phyloP scores from a whole-genome alignment of 2,113 vertebrate species.

The Perca schrenkii region DNA sequence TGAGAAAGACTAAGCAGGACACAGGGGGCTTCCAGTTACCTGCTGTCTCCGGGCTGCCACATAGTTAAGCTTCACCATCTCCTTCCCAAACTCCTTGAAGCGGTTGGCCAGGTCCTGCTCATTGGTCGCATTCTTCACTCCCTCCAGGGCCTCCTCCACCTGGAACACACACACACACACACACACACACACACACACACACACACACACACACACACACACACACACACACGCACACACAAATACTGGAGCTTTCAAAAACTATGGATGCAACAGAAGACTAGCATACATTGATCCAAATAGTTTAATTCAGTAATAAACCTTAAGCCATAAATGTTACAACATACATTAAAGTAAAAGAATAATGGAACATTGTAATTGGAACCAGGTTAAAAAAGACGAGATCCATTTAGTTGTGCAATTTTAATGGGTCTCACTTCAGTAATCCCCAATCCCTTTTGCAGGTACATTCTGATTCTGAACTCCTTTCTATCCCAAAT shows the following conservation, averaged over 20 bases:
- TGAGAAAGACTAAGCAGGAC: background rate
- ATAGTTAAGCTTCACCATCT: slow-evolving; percentile 99
- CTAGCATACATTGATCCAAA: background rate
- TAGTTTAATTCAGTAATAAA: slow-evolving; percentile 6
- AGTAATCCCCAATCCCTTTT: slow-evolving; percentile 24
- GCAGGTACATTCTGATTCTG: slow-evolving; percentile 29
- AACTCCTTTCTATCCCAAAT: slow-evolving; percentile 46
- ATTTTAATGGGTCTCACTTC: slow-evolving; percentile 44
- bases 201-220: background rate
- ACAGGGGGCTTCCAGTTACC: slow-evolving; percentile 78
- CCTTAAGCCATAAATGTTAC: background rate
- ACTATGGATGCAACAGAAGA: background rate
- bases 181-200: slow-evolving; percentile 6
- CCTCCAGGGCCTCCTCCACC: slow-evolving; percentile 97
- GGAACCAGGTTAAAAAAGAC: slow-evolving; percentile 7
- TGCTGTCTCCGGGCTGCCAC: slow-evolving; percentile 97
- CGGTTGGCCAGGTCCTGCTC: slow-evolving; percentile 97
- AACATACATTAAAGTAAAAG: background rate
- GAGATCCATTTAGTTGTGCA: slow-evolving; percentile 31
- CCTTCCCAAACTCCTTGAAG: slow-evolving; percentile 99
- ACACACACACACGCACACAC: slow-evolving; percentile 28
- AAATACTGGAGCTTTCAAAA: background rate
- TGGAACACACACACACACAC: slow-evolving; percentile 65
- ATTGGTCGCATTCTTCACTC: slow-evolving; percentile 96
- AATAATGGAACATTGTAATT: slow-evolving; percentile 1